Base-by-base conservation (phyloP, 2,797 vertebrate species). In the Oceanodroma leucorhoa region DNA sequence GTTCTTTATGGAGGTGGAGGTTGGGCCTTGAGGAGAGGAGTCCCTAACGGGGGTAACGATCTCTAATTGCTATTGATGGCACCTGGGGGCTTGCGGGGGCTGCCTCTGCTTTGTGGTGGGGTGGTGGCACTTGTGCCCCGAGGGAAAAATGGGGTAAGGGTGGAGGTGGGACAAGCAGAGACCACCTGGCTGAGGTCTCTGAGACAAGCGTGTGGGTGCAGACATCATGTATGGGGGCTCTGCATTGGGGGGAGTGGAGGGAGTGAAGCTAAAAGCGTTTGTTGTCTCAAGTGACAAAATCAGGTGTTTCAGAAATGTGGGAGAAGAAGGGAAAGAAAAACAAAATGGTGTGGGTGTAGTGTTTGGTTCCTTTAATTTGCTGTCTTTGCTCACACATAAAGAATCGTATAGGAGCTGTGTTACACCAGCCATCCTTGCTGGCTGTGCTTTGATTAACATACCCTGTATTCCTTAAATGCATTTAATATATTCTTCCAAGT, bases 21-120 rank as follows among this genome's bases (percentile, higher is more conserved):
- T 18, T 40, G 34, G 41, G 51, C 20, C 36, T 32, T 30, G 70
- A 20, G 76, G 27, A 29, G 16, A 36, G 22, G 30, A 29, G 38
- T 14, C 6, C 4, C 7, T 29, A 2, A 16, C 0, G 10, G 2
- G 27, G 19, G 3, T 48, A 17, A 23, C 0, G 3, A n/a, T 12
- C 32, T 65, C 14, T 94, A n/a, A 51, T n/a, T 61, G 29, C 22
- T 11, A 7, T 22, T 2, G 20, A 18, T 51, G 27, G n/a, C 1
- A 7, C 3, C 1, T 2, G 2, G 50, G 24, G 41, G n/a, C 46
- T 45, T 14, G 0, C 0, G 24, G 87, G 67, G 18, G 30, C 20
- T 11, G 13, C 6, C 7, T 6, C 19, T 30, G 73, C 17, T 66
- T 9, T 30, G 32, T 38, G 46, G 29, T n/a, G 4, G 16, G 26